Base-by-base conservation (phyloP, 2,888 invertebrate species). In the Dendrolimus pini region DNA sequence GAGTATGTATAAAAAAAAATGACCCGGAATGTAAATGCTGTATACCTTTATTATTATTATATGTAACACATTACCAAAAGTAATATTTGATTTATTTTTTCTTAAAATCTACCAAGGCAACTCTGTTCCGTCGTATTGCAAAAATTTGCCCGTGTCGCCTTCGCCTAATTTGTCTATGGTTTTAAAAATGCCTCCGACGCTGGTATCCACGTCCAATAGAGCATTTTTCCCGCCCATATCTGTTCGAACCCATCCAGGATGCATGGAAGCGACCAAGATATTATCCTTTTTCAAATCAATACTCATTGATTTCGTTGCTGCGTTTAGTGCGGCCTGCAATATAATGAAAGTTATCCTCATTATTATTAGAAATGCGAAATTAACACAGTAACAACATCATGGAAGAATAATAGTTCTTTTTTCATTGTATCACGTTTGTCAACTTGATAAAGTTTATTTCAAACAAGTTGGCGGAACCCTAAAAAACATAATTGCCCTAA, bases 231-330 rank as follows among this genome's bases (percentile, higher is more conserved):
- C 97, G 7, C 98, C 98, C 96, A 98, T 95, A 65, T 95, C 95
- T 0, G 98, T 98, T 77, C 94, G 93, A 8, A 98, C 97, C 98
- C 97, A 98, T 2, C 98, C 98, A 0, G 98, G 98, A 85, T 98
- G 97, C 61, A 98, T 77, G 58, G 91, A 92, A 0, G 94, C 91
- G 1, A 94, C 95, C 14, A 97, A 74, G 65, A 98, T 96, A 54
- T 94, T 93, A 67, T 95, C 93, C 53, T 92, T 91, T 75, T 93
- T 94, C 62, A 98, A 88, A 80, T 98, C 98, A 7, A 95, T 77
- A 71, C 96, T 95, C 92, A 98, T 92, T 1, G 96, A 96, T 77
- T 94, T 95, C 0, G 97, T 96, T 1, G 96, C 95, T 71, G 96
- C 96, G 85, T 98, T 98, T 52, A 97, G 78, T 2, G 96, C 97